phyloP scores from a whole-genome alignment of 1,140 invertebrate genomes.

The Cydia pomonella region DNA sequence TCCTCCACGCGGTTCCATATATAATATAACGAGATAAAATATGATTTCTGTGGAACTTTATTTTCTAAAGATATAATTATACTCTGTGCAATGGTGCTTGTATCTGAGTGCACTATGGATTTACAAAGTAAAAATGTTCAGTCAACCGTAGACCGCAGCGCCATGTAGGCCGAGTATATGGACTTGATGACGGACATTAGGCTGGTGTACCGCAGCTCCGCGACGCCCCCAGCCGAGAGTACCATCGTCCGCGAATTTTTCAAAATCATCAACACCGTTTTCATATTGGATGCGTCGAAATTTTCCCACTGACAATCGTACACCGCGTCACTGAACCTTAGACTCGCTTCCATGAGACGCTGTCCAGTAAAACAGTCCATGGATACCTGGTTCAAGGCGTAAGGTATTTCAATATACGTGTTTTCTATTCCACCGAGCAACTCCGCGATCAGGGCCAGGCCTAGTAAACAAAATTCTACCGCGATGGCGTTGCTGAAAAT shows the following conservation, averaged over 20 bases:
- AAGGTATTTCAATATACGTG: conserved; percentile 57
- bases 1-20: no score
- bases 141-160: conserved; percentile 39
- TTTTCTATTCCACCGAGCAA: conserved; percentile 60
- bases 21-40: no score
- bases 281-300: conserved; percentile 50
- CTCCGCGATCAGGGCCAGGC: conserved; percentile 49
- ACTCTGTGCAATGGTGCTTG: no score
- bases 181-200: conserved; percentile 52
- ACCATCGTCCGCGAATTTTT: conserved; percentile 53
- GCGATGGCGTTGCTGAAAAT: conserved; percentile 43
- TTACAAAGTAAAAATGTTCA: not conserved
- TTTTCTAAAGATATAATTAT: no score
- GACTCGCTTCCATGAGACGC: conserved; percentile 51
- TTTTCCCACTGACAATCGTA: conserved; percentile 59
- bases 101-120: no score
- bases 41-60: no score
- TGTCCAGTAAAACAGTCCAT: conserved; percentile 58
- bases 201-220: conserved; percentile 46
- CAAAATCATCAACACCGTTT: conserved; percentile 52
- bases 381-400: conserved; percentile 49
- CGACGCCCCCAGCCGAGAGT: conserved; percentile 56
- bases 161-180: conserved; percentile 56
- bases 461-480: conserved; percentile 48
- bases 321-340: conserved; percentile 47